A percentile compares a stretch with the other conserved stretches of the same genome.
phyloP scores from a whole-genome alignment of 2,797 vertebrate species.

The Cyprinella venusta region DNA sequence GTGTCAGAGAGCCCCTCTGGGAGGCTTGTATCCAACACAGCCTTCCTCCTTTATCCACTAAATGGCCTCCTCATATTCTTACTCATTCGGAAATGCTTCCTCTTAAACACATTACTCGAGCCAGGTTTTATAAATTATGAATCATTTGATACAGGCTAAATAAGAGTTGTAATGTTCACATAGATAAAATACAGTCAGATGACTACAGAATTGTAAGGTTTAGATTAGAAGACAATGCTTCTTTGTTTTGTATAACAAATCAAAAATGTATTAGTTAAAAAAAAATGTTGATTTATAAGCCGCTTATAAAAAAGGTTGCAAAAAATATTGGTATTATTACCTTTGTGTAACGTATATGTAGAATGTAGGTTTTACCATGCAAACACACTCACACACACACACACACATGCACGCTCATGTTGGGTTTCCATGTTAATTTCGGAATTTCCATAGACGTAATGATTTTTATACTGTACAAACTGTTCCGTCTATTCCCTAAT shows the following conservation, averaged over 20 bases:
- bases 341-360: too few relatives aligned
- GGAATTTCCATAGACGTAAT: too few relatives aligned
- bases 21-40: constrained; percentile 70
- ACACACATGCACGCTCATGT: too few relatives aligned
- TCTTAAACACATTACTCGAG: constrained; percentile 33
- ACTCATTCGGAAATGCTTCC: constrained; percentile 35
- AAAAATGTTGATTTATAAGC: neutral
- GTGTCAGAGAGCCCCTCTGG: constrained; percentile 65
- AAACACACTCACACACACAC: too few relatives aligned
- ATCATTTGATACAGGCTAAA: constrained; percentile 4
- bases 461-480: too few relatives aligned
- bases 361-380: neutral
- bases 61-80: constrained; percentile 52
- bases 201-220: neutral
- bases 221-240: neutral
- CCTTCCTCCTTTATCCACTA: constrained; percentile 70
- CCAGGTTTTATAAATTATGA: constrained; percentile 28
- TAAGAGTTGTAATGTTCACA: neutral
- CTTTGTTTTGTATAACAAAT: neutral
- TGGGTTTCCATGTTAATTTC: too few relatives aligned
- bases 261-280: neutral
- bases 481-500: too few relatives aligned
- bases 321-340: neutral
- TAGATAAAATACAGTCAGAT: neutral
- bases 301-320: neutral